These are phyloP conservation scores for Notothenia rossii DNA, from an alignment of 2,113 vertebrate species.

Conservation along the genomic window DNA sequence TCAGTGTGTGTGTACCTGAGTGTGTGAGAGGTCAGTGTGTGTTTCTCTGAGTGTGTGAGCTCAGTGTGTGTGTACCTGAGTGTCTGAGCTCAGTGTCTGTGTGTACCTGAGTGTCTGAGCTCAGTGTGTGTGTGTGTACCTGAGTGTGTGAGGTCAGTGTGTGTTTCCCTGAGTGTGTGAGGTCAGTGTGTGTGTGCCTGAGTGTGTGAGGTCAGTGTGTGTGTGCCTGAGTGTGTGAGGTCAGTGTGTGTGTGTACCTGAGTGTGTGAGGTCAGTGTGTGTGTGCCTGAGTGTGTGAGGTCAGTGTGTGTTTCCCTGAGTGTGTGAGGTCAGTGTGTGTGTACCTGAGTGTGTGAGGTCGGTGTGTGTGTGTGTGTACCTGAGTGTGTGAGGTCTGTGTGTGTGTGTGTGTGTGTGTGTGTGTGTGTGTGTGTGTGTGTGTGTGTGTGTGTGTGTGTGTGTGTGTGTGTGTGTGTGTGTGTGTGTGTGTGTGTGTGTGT, in stretches of 20 bases:
- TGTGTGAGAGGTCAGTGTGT: conserved; percentile 8
- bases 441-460: conserved; percentile 42
- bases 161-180: too few relatives aligned
- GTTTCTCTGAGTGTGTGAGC: background rate
- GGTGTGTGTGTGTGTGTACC: too few relatives aligned
- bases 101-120: conserved; percentile 1
- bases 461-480: conserved; percentile 40
- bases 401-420: conserved; percentile 13
- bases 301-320: too few relatives aligned
- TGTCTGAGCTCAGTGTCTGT: conserved; percentile 25
- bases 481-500: conserved; percentile 38
- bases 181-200: too few relatives aligned
- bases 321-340: too few relatives aligned
- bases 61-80: conserved; percentile 13
- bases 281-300: conserved; percentile 3
- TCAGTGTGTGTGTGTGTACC: conserved; percentile 20
- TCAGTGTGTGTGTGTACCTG: too few relatives aligned
- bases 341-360: too few relatives aligned
- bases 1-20: too few relatives aligned
- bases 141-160: too few relatives aligned
- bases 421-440: conserved; percentile 15
- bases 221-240: background rate
- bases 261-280: too few relatives aligned
- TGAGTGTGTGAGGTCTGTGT: too few relatives aligned
- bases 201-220: too few relatives aligned